phyloP scores from a whole-genome alignment of 2,888 invertebrate genomes.

The Erebia ligea region DNA sequence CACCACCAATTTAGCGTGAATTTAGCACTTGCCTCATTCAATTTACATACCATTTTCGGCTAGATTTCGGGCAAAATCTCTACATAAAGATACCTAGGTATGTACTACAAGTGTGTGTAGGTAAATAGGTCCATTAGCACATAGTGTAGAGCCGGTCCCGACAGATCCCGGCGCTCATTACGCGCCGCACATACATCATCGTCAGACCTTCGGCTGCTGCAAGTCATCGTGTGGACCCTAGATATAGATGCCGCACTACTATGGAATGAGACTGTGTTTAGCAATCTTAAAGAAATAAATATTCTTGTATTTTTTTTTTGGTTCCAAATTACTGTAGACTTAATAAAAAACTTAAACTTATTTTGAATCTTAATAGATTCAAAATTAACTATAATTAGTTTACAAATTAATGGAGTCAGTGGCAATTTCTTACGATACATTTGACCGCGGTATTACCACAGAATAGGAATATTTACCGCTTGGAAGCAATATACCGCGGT shows the following conservation, averaged over 20 bases:
- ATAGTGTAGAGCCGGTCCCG: slow-evolving; percentile 29
- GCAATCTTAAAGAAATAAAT: not conserved
- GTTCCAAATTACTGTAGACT: too few relatives aligned
- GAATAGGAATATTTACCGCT: too few relatives aligned
- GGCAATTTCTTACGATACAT: too few relatives aligned
- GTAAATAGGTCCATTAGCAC: slow-evolving; percentile 25
- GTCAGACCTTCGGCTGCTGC: slow-evolving; percentile 47
- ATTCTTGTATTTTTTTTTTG: too few relatives aligned
- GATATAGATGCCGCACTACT: slow-evolving; percentile 32
- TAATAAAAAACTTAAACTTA: too few relatives aligned
- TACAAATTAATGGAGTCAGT: too few relatives aligned
- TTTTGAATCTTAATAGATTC: too few relatives aligned
- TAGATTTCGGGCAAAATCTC: not conserved
- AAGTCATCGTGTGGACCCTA: slow-evolving; percentile 46
- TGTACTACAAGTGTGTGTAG: not conserved
- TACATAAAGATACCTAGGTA: not conserved
- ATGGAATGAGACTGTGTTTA: slow-evolving; percentile 46
- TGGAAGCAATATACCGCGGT: too few relatives aligned
- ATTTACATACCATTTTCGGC: not conserved
- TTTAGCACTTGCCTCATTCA: not conserved
- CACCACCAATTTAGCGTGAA: too few relatives aligned
- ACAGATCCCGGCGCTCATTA: slow-evolving; percentile 48
- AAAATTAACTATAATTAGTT: too few relatives aligned
- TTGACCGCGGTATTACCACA: too few relatives aligned
- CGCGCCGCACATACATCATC: slow-evolving; percentile 50